Evolutionary conservation across 92 coral and sea anemone species (phyloP).

Genomic region (Muricea muricata): DNA sequence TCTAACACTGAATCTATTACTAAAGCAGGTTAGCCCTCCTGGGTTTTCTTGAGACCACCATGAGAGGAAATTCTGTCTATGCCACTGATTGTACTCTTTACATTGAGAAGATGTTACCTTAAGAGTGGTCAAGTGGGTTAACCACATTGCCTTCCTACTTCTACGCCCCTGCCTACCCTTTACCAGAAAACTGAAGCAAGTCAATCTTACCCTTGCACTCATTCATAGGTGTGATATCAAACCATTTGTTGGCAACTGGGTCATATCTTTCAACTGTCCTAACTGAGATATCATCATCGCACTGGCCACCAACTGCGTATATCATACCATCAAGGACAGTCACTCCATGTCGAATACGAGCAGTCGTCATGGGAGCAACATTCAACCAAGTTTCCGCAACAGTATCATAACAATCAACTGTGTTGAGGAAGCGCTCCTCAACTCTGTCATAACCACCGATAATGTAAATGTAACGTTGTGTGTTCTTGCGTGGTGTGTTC

Average conservation of each 20-base stretch:
- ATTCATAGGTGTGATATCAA: conserved; percentile 26
- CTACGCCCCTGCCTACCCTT: no score
- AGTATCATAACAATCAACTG: conserved; percentile 92
- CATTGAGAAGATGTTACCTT: no score
- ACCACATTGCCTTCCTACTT: no score
- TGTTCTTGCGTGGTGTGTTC: conserved; percentile 26
- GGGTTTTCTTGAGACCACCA: no score
- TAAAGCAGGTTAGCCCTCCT: no score
- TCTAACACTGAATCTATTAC: no score
- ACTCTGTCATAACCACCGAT: conserved; percentile 52
- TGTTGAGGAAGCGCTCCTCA: conserved; percentile 89
- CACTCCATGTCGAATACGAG: conserved; percentile 96
- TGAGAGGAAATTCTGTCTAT: no score
- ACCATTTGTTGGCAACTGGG: conserved; percentile 37
- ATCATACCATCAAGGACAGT: conserved; percentile 80
- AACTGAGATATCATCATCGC: conserved; percentile 40
- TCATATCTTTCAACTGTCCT: conserved; percentile 45
- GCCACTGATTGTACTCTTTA: no score
- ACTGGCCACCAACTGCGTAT: conserved; percentile 91
- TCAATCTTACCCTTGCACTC: conserved; percentile 34
- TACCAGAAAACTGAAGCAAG: no score
- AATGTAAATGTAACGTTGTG: conserved; percentile 19
- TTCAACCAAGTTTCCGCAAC: conserved; percentile 76
- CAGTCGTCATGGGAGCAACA: conserved; percentile 85
- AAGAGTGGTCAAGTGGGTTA: no score